phyloP scores from a whole-genome alignment of 2,113 vertebrate genomes.

The Mirza zaza region DNA sequence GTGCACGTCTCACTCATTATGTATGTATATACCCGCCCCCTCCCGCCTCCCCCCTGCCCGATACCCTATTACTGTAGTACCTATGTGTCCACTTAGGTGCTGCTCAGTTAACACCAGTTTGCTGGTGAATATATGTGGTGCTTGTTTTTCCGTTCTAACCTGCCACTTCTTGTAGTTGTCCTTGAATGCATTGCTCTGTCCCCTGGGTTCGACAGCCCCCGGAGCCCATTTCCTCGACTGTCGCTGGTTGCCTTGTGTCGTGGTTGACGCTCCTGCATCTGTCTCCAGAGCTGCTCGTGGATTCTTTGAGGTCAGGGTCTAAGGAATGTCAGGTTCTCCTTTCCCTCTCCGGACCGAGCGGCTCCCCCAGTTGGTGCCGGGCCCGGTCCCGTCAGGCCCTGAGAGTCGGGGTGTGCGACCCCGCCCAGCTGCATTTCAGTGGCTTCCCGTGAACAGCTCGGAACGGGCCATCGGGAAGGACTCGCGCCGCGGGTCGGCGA shows the following conservation, averaged over 20 bases:
- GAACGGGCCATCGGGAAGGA: not conserved
- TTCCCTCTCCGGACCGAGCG: not conserved
- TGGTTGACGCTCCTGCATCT: too few relatives aligned
- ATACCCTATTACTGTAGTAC: too few relatives aligned
- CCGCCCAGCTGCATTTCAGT: not conserved
- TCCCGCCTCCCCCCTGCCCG: too few relatives aligned
- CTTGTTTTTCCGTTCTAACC: too few relatives aligned
- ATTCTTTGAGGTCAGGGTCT: not conserved
- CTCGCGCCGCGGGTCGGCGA: not conserved
- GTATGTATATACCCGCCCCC: too few relatives aligned
- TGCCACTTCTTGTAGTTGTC: not conserved
- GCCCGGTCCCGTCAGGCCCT: fast-evolving
- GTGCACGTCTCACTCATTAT: too few relatives aligned
- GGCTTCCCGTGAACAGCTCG: not conserved
- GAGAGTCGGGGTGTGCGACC: not conserved
- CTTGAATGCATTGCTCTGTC: not conserved
- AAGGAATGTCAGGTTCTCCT: not conserved
- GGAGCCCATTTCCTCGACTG: not conserved
- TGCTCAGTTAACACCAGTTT: too few relatives aligned
- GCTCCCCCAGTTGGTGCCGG: fast-evolving
- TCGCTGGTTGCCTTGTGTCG: not conserved
- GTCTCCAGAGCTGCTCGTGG: not conserved
- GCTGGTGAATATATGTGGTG: too few relatives aligned
- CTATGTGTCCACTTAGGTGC: too few relatives aligned
- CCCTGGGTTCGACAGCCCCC: not conserved